These are phyloP conservation scores for Tenthredo notha DNA, from an alignment of 2,888 invertebrate genomes.

Conservation along the genomic window DNA sequence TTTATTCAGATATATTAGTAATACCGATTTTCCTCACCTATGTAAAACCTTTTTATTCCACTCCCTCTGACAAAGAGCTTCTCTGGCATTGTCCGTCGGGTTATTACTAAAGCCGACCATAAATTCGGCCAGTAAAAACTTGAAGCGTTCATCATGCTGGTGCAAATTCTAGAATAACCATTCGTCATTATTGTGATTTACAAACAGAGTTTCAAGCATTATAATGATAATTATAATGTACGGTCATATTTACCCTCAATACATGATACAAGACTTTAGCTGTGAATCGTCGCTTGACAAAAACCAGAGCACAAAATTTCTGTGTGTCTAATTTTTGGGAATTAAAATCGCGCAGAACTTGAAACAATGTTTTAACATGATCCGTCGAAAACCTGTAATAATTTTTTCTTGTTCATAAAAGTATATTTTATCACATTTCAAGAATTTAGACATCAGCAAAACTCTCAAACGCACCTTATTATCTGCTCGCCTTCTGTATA, in stretches of 20 bases:
- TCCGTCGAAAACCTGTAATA: conserved; percentile 80
- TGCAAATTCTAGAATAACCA: conserved; percentile 66
- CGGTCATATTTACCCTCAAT: conserved; percentile 78
- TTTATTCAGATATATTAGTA: too few species aligned
- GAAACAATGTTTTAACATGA: conserved; percentile 83
- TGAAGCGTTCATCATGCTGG: conserved; percentile 78
- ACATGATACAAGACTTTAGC: conserved; percentile 88
- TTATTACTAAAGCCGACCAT: conserved; percentile 84
- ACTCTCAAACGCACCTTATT: conserved; percentile 74
- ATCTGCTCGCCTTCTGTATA: conserved; percentile 79
- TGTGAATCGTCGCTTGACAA: conserved; percentile 87
- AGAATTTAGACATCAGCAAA: neutral
- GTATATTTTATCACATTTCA: neutral
- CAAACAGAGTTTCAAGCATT: neutral
- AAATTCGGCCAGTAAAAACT: conserved; percentile 85
- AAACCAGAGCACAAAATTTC: conserved; percentile 85
- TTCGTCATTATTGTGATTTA: neutral
- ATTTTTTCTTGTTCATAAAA: neutral
- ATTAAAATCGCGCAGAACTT: conserved; percentile 82
- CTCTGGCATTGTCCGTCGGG: conserved; percentile 77
- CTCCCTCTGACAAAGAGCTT: conserved; percentile 80
- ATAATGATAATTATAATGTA: conserved; percentile 3
- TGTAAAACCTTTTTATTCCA: conserved; percentile 80
- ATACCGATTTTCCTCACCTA: conserved; percentile 71
- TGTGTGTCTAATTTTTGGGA: conserved; percentile 74